Base-by-base conservation (phyloP, 2,797 vertebrate species). In the Girardinus metallicus region DNA sequence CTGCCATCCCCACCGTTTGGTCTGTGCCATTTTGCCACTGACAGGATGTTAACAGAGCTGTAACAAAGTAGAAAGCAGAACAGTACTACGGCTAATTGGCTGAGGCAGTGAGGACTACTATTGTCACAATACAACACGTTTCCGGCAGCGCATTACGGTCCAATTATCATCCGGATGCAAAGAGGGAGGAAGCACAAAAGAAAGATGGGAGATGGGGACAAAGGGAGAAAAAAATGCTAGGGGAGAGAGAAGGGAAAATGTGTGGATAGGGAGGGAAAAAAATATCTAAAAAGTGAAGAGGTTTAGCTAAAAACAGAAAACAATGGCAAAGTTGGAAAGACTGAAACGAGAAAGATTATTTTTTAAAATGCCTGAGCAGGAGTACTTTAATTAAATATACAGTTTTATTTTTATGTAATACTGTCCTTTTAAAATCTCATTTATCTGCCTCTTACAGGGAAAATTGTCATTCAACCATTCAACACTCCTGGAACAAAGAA, bases 21-120 rank as follows among this genome's bases (percentile, higher is more conserved):
- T 89, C 74, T 77, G 12, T 83, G 87, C 81, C 85, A 86, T 87
- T 85, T 86, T 85, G 86, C 83, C 46, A 77, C 84, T 83, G 91
- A 89, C 88, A 85, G 86, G 85, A 79, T 88, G 91, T 91, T 91
- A 92, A 92, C 92, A 89, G 80, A 89, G 85, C 86, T 74, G 78
- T 87, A 88, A 88, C 89, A 88, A 88, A 89, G 89, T 87, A 82
- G 87, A 85, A 76, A 85, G 81, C 87, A 89, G 80, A 89, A 85
- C 86, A 86, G 87, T 73, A 83, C 82, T 15, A n/a, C 66, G 83
- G 86, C 90, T 94, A 94, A 94, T 94, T 94, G 91, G 91, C 73
- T 49, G 86, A 89, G 82, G 84, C 86, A 83, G 80, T 83, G 77
- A 91, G 79, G 82, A 86, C 80, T 83, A 82, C 85, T 83, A 83